Percentiles rank a stretch among this genome's conserved stretches.
phyloP scores from a whole-genome alignment of 2,888 invertebrate species.

The Elaeidobius kamerunicus region DNA sequence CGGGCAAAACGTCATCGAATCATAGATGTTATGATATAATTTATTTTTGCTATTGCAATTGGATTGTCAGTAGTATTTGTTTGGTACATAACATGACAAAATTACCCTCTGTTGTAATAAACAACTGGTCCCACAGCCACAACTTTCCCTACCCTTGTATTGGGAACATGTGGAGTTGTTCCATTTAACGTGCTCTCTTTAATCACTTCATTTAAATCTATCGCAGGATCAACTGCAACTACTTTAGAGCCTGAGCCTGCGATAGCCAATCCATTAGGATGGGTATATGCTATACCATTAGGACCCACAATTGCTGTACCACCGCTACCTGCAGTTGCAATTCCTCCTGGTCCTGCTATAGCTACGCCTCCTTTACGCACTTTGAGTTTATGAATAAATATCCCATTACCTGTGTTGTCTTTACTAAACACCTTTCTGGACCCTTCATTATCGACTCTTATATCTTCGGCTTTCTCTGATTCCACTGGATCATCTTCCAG shows the following conservation, averaged over 20 bases:
- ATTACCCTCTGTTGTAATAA: constrained; percentile 55
- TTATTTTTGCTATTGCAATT: background rate
- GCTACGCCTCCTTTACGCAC: constrained; percentile 75
- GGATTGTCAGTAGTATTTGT: background rate
- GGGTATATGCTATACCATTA: constrained; percentile 72
- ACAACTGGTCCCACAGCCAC: constrained; percentile 73
- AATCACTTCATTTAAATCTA: constrained; percentile 58
- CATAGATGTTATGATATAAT: no score
- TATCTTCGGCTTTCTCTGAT: constrained; percentile 39
- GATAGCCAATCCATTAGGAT: constrained; percentile 71
- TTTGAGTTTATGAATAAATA: constrained; percentile 66
- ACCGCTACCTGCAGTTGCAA: constrained; percentile 75
- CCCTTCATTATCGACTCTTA: constrained; percentile 38
- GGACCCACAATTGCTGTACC: constrained; percentile 80
- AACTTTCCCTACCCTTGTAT: constrained; percentile 61
- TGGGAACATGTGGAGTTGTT: constrained; percentile 44
- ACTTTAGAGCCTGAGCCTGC: constrained; percentile 73
- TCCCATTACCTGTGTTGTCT: constrained; percentile 56
- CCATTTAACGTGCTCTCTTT: constrained; percentile 38
- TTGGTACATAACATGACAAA: background rate
- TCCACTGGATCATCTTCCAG: constrained; percentile 34
- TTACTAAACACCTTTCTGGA: constrained; percentile 44
- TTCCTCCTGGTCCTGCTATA: constrained; percentile 78
- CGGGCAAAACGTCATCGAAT: no score
- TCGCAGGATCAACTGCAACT: constrained; percentile 61